phyloP scores from a whole-genome alignment of 2,888 invertebrate genomes.

The Bimastos eiseni region DNA sequence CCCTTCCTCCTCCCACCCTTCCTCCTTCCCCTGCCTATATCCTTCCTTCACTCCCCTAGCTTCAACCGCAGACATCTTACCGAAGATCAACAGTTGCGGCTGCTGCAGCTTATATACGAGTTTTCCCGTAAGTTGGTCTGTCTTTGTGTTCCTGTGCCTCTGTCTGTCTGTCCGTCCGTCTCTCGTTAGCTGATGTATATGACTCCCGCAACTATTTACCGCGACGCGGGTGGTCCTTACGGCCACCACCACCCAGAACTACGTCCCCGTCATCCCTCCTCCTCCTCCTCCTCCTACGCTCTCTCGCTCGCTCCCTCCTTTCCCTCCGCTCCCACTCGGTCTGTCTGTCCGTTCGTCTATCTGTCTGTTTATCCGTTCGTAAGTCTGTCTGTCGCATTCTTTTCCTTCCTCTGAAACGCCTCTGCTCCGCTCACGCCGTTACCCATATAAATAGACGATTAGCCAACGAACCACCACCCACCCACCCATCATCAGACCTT shows the following conservation, averaged over 20 bases:
- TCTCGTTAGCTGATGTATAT: neutral
- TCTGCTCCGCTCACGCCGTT: neutral
- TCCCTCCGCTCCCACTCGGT: neutral
- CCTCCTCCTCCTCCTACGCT: neutral
- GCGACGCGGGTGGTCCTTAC: constrained; percentile 17
- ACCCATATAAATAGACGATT: neutral
- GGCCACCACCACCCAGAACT: constrained; percentile 7
- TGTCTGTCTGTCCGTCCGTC: neutral
- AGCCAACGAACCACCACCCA: neutral
- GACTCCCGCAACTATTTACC: constrained; percentile 14
- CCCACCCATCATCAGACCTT: neutral
- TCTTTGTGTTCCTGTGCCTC: neutral
- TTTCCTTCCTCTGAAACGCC: neutral
- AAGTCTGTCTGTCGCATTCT: neutral
- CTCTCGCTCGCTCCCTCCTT: neutral
- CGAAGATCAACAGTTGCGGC: neutral
- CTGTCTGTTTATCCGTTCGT: neutral
- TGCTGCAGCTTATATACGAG: constrained; percentile 13
- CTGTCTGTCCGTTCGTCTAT: neutral
- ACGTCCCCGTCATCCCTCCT: neutral
- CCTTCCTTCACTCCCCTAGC: neutral
- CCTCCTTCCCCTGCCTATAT: neutral
- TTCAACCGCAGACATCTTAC: neutral
- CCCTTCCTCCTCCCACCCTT: neutral
- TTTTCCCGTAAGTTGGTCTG: neutral